A percentile compares a stretch with the other conserved stretches of the same genome.
These are phyloP conservation scores for Solenopsis fugax DNA, from an alignment of 1,140 invertebrate genomes.

Conservation along the genomic window DNA sequence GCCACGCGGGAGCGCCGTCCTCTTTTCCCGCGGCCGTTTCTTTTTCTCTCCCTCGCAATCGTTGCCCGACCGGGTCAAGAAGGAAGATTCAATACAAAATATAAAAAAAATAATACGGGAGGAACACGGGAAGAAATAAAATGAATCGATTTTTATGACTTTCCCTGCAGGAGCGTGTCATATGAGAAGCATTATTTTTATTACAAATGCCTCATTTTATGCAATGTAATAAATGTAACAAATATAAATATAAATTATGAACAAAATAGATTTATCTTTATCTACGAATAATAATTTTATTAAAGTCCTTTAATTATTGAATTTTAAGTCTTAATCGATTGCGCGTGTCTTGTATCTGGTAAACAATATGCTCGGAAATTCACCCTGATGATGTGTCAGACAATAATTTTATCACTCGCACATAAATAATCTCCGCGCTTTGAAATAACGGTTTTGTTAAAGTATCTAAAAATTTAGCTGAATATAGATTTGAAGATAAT, in stretches of 20 bases:
- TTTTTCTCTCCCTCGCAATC: constrained; percentile 17
- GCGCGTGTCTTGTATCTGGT: too few relatives aligned
- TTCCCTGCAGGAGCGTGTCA: too few relatives aligned
- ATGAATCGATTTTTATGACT: constrained; percentile 4
- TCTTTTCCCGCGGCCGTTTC: constrained; percentile 28
- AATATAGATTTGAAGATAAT: too few relatives aligned
- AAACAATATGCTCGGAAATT: too few relatives aligned
- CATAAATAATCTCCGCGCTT: too few relatives aligned
- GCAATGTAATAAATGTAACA: not conserved
- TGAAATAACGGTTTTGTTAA: too few relatives aligned
- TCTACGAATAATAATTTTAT: constrained; percentile 5
- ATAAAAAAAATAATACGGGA: not conserved
- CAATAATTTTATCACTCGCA: too few relatives aligned
- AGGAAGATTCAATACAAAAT: not conserved
- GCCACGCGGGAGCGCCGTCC: constrained; percentile 42
- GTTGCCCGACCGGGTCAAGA: not conserved
- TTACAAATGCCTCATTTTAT: too few relatives aligned
- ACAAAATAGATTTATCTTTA: not conserved
- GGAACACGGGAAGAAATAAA: not conserved
- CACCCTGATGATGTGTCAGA: too few relatives aligned
- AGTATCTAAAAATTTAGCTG: too few relatives aligned
- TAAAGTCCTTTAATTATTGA: not conserved
- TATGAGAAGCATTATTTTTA: too few relatives aligned
- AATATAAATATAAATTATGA: not conserved
- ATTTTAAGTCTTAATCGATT: too few relatives aligned